Evolutionary conservation across 2,888 invertebrate species (phyloP), one percentile per base, ranked within the genome.

Genomic region (Agrotis segetum): DNA sequence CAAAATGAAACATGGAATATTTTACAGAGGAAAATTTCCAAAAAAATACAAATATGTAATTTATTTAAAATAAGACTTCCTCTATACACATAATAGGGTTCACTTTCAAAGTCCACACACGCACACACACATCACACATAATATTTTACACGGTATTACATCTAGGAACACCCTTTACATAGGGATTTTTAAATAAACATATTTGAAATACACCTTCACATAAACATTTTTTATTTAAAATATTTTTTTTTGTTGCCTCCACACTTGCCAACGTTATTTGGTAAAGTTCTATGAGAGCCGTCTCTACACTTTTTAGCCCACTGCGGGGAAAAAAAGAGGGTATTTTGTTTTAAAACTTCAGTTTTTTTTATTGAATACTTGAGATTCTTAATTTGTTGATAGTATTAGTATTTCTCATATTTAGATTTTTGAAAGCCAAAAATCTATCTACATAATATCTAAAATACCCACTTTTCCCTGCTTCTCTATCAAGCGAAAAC

Each of bases 201-300:
- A 68, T 66, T 74, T 69, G 7, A 71, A 80, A 80, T 83, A 84
- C 71, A 85, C 75, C 75, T 74, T 77, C 67, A 74, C 73, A 66
- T 60, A 80, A 66, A 82, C 44, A 68, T 67, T 75, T 58, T 49
- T 40, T 77, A 72, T 84, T 81, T 72, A 84, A 85, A 77, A 85
- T 80, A 83, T 83, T 56, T 59, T 74, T 50, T 56, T 56, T 74
- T 50, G n/a, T 66, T 72, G 65, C 47, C 61, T 62, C 67, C 70
- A 80, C 83, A 84, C 74, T 73, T 58, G 76, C 58, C 70, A 69
- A 64, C 52, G 14, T 53, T 53, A 24, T 49, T 19, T 78, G 64
- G 74, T 66, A 53, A 69, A 1, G 2, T 52, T 53, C 58, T 63
- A 66, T 55, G 21, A 61, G 67, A 63, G 78, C 14, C 16, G 29